Percentiles rank a stretch among this genome's conserved stretches.
Conservation (phyloP, 2,113 vertebrate species). For the Neomonachus schauinslandi region DNA sequence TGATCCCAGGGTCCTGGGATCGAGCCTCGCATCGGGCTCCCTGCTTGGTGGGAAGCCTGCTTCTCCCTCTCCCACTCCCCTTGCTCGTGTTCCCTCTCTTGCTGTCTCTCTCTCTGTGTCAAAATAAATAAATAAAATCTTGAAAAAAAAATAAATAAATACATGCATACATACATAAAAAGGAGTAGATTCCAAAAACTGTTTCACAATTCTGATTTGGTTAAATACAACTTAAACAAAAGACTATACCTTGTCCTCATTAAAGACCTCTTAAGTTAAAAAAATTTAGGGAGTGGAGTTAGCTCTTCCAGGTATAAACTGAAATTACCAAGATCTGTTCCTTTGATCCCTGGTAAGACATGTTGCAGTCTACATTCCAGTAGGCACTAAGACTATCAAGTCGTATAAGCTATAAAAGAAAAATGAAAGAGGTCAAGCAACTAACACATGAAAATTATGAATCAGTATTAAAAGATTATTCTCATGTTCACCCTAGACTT, state of each 20-base stretch:
- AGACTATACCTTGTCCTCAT: background rate
- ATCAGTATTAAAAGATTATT: constrained; percentile 1
- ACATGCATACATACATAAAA: background rate
- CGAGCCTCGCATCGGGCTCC: too few species aligned
- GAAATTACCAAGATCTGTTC: constrained; percentile 93
- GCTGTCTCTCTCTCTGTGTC: too few species aligned
- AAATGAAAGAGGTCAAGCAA: constrained; percentile 42
- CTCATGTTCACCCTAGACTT: background rate
- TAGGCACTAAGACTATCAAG: constrained; percentile 95
- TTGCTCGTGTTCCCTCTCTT: too few species aligned
- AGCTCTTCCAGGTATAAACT: background rate
- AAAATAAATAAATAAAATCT: too few species aligned
- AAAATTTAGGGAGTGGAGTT: background rate
- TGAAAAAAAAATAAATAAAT: too few species aligned
- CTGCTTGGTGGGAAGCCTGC: too few species aligned
- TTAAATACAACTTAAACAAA: background rate
- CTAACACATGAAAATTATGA: background rate
- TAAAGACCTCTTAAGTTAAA: background rate
- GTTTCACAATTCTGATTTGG: constrained; percentile 3
- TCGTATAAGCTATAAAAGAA: constrained; percentile 89
- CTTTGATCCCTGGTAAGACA: constrained; percentile 90
- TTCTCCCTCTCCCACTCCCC: too few species aligned
- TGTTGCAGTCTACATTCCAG: constrained; percentile 93
- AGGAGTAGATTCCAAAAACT: background rate
- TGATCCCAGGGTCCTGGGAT: too few species aligned